Evolutionary conservation across 1,140 invertebrate species (phyloP).

Genomic region (Helicoverpa zea): DNA sequence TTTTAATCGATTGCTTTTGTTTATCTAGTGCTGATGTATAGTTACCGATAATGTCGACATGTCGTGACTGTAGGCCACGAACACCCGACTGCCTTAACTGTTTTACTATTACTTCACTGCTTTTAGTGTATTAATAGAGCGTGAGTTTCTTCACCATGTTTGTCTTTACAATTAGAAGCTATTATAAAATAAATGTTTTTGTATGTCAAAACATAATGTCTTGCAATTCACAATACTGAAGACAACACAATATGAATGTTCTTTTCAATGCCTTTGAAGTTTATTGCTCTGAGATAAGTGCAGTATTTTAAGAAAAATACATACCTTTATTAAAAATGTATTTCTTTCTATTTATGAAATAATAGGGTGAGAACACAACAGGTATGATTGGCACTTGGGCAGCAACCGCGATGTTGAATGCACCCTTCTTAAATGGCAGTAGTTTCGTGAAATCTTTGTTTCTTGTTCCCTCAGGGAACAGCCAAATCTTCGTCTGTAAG

Average conservation of each 20-base stretch:
- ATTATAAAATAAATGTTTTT: background rate
- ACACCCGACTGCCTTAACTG: background rate
- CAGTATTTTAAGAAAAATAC: conserved; percentile 7
- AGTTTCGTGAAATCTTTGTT: conserved; percentile 83
- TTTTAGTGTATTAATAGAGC: conserved; percentile 26
- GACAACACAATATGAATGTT: no score
- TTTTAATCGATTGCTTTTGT: background rate
- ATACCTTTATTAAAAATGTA: conserved; percentile 84
- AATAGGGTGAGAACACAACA: conserved; percentile 91
- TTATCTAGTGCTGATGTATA: conserved; percentile 25
- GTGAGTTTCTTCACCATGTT: conserved; percentile 31
- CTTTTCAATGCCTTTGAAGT: no score
- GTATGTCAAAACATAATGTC: background rate
- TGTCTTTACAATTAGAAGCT: conserved; percentile 17
- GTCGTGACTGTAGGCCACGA: conserved; percentile 2
- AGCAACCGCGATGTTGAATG: conserved; percentile 91
- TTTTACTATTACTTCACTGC: conserved; percentile 29
- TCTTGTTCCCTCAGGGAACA: conserved; percentile 89
- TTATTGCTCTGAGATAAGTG: background rate
- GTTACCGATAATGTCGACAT: conserved; percentile 15
- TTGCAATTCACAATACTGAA: no score
- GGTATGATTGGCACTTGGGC: conserved; percentile 91
- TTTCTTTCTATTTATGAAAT: conserved; percentile 84
- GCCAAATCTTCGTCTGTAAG: conserved; percentile 89
- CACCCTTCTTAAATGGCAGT: conserved; percentile 91